Percentiles rank a stretch among this genome's conserved stretches.
These are phyloP conservation scores for Triops cancriformis DNA, from an alignment of 1,140 invertebrate species.

Conservation along the genomic window DNA sequence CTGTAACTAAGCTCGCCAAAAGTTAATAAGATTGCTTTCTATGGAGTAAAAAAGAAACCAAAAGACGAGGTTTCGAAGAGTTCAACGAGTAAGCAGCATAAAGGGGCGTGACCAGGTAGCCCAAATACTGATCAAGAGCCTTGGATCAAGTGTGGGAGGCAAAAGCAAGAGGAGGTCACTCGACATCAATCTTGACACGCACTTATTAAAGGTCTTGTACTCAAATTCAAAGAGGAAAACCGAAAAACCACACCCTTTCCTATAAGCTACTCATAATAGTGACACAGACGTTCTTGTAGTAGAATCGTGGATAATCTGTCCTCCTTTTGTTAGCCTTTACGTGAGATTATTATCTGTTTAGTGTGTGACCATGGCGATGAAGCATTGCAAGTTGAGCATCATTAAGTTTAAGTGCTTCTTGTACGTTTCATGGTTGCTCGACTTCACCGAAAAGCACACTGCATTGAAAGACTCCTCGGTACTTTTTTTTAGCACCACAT, in stretches of 20 bases:
- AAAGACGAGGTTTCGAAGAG: no score
- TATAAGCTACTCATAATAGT: neutral
- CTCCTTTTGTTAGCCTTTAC: neutral
- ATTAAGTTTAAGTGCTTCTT: constrained; percentile 6
- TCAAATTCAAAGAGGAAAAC: neutral
- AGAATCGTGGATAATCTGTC: neutral
- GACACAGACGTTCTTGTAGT: no score
- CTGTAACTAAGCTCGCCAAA: no score
- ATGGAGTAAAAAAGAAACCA: no score
- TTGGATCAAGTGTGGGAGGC: neutral
- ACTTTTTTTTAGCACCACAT: no score
- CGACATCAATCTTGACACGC: neutral
- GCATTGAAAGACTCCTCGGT: no score
- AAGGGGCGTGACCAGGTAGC: no score
- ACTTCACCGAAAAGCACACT: no score
- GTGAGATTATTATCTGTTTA: neutral
- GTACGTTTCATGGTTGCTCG: neutral
- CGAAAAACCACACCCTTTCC: neutral
- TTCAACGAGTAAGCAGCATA: no score
- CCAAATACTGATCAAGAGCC: no score
- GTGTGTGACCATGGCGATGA: constrained; percentile 2
- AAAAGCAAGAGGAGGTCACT: neutral
- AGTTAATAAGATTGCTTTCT: no score
- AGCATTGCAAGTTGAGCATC: neutral
- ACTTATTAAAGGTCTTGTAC: neutral